These are phyloP conservation scores for Drosophila colorata DNA, from an alignment of 2,888 invertebrate species.

Conservation along the genomic window DNA sequence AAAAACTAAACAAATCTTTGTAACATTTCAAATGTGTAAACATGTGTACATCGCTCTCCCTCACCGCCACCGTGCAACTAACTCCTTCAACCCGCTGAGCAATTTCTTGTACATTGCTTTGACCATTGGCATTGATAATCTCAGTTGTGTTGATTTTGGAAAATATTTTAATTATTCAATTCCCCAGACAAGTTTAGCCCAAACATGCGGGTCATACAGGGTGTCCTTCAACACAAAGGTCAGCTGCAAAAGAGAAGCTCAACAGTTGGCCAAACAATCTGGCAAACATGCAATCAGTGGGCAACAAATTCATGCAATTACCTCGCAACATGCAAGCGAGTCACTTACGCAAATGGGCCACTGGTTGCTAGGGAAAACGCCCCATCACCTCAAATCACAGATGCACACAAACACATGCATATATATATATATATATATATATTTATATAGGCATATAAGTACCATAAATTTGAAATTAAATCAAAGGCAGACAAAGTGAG, in stretches of 20 bases:
- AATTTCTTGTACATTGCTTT: conserved; percentile 10
- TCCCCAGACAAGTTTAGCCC: conserved; percentile 22
- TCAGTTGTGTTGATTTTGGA: conserved; percentile 58
- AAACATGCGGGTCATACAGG: conserved; percentile 25
- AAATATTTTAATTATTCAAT: conserved; percentile 69
- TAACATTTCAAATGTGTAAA: conserved; percentile 75
- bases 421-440: not conserved
- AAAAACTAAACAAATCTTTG: conserved; percentile 73
- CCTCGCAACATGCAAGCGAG: conserved; percentile 37
- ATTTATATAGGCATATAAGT: not conserved
- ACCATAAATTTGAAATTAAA: conserved; percentile 25
- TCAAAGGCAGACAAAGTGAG: conserved; percentile 39
- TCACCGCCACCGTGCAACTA: no score
- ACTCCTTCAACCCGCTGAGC: not conserved
- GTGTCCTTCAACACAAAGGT: conserved; percentile 49
- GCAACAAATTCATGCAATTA: conserved; percentile 73
- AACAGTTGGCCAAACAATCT: conserved; percentile 65
- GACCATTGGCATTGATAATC: conserved; percentile 45
- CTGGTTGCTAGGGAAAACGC: not conserved
- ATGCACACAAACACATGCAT: conserved; percentile 1
- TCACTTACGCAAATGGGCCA: conserved; percentile 27
- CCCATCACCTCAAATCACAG: not conserved
- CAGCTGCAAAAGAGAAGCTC: conserved; percentile 52
- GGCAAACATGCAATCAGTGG: conserved; percentile 67
- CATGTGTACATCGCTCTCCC: conserved; percentile 32